phyloP scores from a whole-genome alignment of 2,113 vertebrate species.

The Serinus canaria region DNA sequence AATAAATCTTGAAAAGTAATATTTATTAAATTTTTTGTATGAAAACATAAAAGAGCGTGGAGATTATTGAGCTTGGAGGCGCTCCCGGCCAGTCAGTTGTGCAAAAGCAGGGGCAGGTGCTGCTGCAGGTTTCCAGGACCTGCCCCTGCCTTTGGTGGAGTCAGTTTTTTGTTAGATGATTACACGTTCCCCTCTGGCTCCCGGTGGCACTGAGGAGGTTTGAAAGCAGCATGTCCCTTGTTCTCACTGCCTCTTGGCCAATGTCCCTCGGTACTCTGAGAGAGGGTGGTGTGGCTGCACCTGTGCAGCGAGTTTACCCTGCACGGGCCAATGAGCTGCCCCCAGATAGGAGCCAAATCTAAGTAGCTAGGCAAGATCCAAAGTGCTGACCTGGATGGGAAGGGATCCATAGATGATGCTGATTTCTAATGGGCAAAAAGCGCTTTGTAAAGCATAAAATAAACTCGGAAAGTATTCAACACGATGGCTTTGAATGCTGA shows the following conservation, averaged over 20 bases:
- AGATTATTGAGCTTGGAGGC: conserved; percentile 67
- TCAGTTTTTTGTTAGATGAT: background rate
- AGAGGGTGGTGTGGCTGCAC: background rate
- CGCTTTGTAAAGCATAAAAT: conserved; percentile 9
- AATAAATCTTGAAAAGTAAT: conserved; percentile 98
- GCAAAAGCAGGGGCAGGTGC: background rate
- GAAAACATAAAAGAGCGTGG: conserved; percentile 84
- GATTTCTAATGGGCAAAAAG: conserved; percentile 2
- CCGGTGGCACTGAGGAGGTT: rapidly evolving
- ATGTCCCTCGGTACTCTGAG: rapidly evolving
- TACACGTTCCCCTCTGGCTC: background rate
- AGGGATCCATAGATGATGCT: conserved; percentile 2
- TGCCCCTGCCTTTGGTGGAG: background rate
- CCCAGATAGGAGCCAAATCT: background rate
- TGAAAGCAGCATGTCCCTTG: background rate
- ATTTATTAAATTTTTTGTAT: conserved; percentile 99
- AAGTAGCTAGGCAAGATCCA: conserved; percentile 31
- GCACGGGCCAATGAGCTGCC: background rate
- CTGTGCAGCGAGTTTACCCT: background rate
- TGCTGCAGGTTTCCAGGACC: background rate
- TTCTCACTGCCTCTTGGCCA: background rate
- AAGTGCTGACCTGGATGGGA: conserved; percentile 53
- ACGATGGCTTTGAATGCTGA: background rate
- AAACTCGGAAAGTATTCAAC: background rate
- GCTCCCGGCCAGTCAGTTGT: background rate